Base-by-base conservation (phyloP, 2,888 invertebrate species). In the Limenitis camilla region DNA sequence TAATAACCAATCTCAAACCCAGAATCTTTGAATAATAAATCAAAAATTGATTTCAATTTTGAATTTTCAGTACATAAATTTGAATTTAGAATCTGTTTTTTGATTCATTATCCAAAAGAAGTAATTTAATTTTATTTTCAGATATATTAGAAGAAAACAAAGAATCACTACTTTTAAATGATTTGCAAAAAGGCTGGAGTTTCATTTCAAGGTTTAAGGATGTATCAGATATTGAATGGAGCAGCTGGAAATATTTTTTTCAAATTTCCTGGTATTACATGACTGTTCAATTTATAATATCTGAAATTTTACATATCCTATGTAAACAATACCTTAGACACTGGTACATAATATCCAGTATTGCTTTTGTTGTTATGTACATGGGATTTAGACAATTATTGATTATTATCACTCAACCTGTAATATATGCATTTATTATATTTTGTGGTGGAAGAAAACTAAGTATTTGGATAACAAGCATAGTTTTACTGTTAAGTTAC, bases 191-290 rank as follows among this genome's bases (percentile, higher is more conserved):
- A 47, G 91, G 92, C 32, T 91, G 91, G 91, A 63, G 66, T 7
- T 76, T 90, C 63, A 61, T 91, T 43, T 73, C 79, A 30, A 81
- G 89, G 63, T 87, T 86, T 57, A 89, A 89, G 78, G 94, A 94
- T 79, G 76, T 81, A 28, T 89, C 92, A 19, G 94, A 94, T 77
- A 81, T 88, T 67, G 94, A 94, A 81, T 94, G 94, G 94, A 89
- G 78, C 66, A 84, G 89, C 52, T 92, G 91, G 88, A 89, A 89
- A 64, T 88, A 80, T 59, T 86, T 89, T 50, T 71, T 91, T 47
- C 70, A 76, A 40, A 76, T 73, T 56, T 73, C 90, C 47, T 81
- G 88, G 68, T 87, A 89, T 48, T 92, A 90, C 85, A 67, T 91
- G 57, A 62, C 89, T 53, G 52, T 89, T 29, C 90, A 92, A 65